Base-by-base conservation (phyloP, 2,888 invertebrate genomes). In the Tinea pellionella region DNA sequence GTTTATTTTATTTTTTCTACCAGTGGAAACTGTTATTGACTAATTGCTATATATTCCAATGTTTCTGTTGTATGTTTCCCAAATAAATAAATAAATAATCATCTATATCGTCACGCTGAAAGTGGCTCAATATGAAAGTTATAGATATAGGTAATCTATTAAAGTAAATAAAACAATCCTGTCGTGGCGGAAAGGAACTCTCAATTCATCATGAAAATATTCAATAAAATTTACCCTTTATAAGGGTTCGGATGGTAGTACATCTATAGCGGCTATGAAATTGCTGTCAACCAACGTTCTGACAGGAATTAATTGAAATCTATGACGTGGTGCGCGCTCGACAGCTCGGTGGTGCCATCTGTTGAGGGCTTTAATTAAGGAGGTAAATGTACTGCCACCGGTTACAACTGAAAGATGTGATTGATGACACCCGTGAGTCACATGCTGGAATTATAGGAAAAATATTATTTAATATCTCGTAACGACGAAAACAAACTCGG, bases 221-320 rank as follows among this genome's bases (percentile, higher is more conserved):
- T 47, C 18, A 47, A 47, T 47, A 47, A 47, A 47, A 16, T 15
- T 47, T 47, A 47, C 15, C 47, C 47, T 15, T 18, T 37, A n/a
- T 2, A 37, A 37, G 37, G 37, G 37, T 37, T 37, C 37, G 15
- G 15, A 47, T 47, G 47, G 12, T 1, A 16, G 18, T 47, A 47
- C 16, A 15, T 47, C 15, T 53, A 53, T 53, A 32, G 32, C 55
- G 24, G 55, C 24, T 57, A 57, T 57, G 32, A 57, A 57, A 57
- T 57, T 32, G 57, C 32, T 57, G 57, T 57, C 57, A 57, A 57
- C 32, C 47, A 29, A 47, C 75, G 71, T 68, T 70, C 73, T 80
- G 84, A 83, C 80, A 78, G 71, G 75, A 77, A 83, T 84, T 83
- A 85, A 85, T 84, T 84, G 82, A 80, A 80, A 83, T 78, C 78